Evolutionary conservation across 2,113 vertebrate species (phyloP), one percentile per base, ranked within the genome.

Genomic region (Sander lucioperca): DNA sequence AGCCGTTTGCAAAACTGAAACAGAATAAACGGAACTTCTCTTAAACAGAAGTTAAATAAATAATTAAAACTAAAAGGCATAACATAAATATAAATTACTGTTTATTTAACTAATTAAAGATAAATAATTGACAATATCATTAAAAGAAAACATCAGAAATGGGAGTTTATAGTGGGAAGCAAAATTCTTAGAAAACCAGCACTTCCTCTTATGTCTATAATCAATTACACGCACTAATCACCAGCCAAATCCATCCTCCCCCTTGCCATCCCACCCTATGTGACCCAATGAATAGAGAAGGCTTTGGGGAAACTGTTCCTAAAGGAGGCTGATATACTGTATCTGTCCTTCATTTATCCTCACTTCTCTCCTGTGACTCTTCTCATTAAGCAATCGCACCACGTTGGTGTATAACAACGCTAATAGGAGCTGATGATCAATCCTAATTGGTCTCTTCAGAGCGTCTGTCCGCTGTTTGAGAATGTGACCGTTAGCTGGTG

Each of bases 401-500:
- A 86, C 84, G 84, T 79, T 48, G 12, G 15, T 62, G 82, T 84
- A 80, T 87, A 91, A 90, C 91, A 86, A 83, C 82, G 64, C 81
- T 92, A 92, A 94, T 90, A 79, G 86, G 83, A 87, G 87, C 83
- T 86, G 92, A 94, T 95, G 93, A 95, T 95, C 94, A 93, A 94
- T 94, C 91, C 93, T 95, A 96, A 95, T 95, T 95, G 93, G 94
- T 93, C 92, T 94, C 93, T 89, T 93, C 91, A 92, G 91, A 93
- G 87, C 58, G 73, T 53, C 79, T 85, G 87, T 88, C 79, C 39
- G 61, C 85, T 61, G 79, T 88, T 90, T 82, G 80, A 90, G 89
- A 84, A 93, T 88, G 89, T 87, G 87, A 90, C 83, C 67, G 85
- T 85, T 86, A 77, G 87, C 85, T 64, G 64, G 48, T 77, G 82